These are phyloP conservation scores for Diarsia rubi DNA, from an alignment of 2,888 invertebrate genomes.

Conservation along the genomic window DNA sequence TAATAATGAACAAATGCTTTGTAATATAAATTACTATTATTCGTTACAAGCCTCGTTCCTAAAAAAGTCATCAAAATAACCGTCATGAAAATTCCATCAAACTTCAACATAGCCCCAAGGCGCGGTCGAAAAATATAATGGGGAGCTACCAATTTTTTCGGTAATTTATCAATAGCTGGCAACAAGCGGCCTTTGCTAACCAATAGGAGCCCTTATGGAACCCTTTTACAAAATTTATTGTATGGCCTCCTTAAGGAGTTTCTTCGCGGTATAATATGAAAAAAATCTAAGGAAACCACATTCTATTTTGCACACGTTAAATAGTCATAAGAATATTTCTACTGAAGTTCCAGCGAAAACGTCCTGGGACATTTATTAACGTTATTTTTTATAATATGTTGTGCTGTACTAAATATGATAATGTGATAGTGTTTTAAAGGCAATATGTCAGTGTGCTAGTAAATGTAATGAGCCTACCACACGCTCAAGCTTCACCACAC, in stretches of 20 bases:
- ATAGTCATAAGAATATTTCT: constrained; percentile 58
- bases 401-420: constrained; percentile 12
- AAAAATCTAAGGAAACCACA: constrained; percentile 64
- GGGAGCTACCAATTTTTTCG: constrained; percentile 51
- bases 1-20: no score
- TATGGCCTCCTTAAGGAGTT: constrained; percentile 65
- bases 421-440: background rate
- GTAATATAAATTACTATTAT: constrained; percentile 2
- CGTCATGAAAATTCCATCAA: constrained; percentile 47
- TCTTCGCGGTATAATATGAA: constrained; percentile 66
- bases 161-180: constrained; percentile 69
- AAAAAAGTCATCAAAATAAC: constrained; percentile 25
- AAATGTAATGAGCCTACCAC: background rate
- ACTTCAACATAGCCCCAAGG: constrained; percentile 43
- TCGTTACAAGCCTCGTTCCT: background rate
- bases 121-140: constrained; percentile 43
- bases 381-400: constrained; percentile 27
- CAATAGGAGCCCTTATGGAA: constrained; percentile 69
- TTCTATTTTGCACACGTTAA: constrained; percentile 63
- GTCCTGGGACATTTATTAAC: constrained; percentile 13
- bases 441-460: background rate
- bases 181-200: constrained; percentile 66
- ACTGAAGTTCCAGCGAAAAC: constrained; percentile 28
- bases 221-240: constrained; percentile 77
- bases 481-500: no score